Base-by-base conservation (phyloP, 2,113 vertebrate genomes). In the Poecilia latipinna region DNA sequence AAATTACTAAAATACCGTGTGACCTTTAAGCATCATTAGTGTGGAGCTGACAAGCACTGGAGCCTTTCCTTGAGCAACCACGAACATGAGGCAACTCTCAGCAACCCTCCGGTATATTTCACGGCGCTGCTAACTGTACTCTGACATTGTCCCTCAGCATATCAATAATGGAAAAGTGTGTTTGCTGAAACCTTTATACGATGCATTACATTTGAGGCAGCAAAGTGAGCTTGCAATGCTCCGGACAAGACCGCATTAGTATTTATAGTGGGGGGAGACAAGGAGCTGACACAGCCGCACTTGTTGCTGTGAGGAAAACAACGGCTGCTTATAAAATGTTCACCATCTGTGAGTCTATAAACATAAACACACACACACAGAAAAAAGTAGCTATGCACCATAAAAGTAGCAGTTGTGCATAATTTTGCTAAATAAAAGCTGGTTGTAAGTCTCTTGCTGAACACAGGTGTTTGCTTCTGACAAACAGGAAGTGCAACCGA, bases 11-110 rank as follows among this genome's bases (percentile, higher is more conserved):
- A 80, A 86, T 51, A 51, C 42, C 29, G 3, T 67, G 48, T 74
- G 74, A 90, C 87, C 89, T 89, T 84, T 85, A 64, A 77, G 84
- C 80, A 72, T 79, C 85, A 81, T 89, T 90, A 90, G 80, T 8
- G 37, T 31, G 65, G 70, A 71, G 71, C 8, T 80, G 86, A 86
- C 80, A 28, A 75, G 70, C 8, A 24, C 54, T 32, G 65, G 61
- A 72, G 69, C 35, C 13, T 79, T 79, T 70, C 26, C 29, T 79
- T 80, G 68, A 33, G 71, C 57, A 44, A 70, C 37, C 54, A 22
- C 71, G 71, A 51, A 69, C 70, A 68, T 80, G 77, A 73, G 63
- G 61, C 77, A 76, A 57, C 77, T 61, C 32, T 61, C 78, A 65
- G 39, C 32, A 69, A 69, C 48, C 67, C 74, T 76, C 72, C 82